phyloP scores from a whole-genome alignment of 2,113 vertebrate genomes.

The Murina feae region DNA sequence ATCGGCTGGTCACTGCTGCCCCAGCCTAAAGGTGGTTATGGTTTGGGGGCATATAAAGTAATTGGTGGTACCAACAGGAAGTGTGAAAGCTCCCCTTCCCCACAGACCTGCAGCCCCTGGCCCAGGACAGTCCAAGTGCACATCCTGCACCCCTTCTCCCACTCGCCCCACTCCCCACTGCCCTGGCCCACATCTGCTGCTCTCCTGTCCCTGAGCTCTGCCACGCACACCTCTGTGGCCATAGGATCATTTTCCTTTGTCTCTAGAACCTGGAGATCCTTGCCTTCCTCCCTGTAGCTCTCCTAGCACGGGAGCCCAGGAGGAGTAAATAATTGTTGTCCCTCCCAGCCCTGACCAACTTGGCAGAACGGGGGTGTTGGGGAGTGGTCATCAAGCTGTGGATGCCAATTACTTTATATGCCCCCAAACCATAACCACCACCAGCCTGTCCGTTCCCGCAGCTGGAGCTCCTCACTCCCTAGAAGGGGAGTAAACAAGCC shows the following conservation, averaged over 20 bases:
- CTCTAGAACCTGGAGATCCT: conserved; percentile 69
- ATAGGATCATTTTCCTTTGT: conserved; percentile 79
- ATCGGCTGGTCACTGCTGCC: no score
- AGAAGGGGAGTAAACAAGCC: neutral
- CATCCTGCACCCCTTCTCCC: no score
- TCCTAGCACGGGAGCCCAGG: conserved; percentile 74
- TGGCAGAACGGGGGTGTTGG: conserved; percentile 51
- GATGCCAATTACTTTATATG: conserved; percentile 74
- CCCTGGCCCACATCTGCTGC: accelerated
- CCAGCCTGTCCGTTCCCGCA: neutral
- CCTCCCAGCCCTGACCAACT: conserved; percentile 71
- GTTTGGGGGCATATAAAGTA: no score
- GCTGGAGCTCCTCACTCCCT: conserved; percentile 47
- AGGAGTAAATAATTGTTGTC: conserved; percentile 80
- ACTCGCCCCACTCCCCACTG: accelerated
- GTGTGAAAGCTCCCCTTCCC: neutral
- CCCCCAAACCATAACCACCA: conserved; percentile 67
- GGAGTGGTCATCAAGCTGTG: neutral
- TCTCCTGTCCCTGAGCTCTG: neutral
- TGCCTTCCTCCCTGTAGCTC: conserved; percentile 72
- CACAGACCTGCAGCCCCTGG: neutral
- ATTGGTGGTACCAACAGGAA: neutral
- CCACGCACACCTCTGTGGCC: conserved; percentile 29
- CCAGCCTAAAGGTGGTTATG: no score
- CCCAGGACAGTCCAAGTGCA: neutral